Percentiles rank a stretch among this genome's conserved stretches.
These are phyloP conservation scores for Charaxes varanes DNA, from an alignment of 1,140 invertebrate genomes.

Conservation along the genomic window DNA sequence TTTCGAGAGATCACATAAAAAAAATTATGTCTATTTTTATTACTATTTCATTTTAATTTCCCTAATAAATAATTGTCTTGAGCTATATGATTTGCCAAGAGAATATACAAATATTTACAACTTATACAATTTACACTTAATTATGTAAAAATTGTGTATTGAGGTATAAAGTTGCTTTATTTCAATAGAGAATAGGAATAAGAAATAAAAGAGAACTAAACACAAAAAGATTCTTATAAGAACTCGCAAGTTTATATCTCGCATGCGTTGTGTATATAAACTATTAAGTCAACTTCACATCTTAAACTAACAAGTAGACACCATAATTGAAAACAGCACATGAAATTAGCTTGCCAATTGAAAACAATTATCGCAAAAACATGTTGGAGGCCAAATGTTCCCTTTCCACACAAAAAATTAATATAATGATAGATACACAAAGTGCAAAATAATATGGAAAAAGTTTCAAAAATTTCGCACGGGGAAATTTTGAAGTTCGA, in stretches of 20 bases:
- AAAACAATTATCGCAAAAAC: constrained; percentile 54
- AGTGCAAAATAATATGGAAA: constrained; percentile 16
- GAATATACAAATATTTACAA: too few species aligned
- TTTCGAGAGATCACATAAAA: too few species aligned
- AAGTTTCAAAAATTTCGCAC: constrained; percentile 22
- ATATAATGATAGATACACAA: constrained; percentile 1
- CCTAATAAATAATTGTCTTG: too few species aligned
- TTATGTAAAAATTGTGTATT: too few species aligned
- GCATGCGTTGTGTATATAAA: constrained; percentile 3
- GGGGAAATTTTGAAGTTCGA: constrained; percentile 42
- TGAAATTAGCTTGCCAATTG: constrained; percentile 48
- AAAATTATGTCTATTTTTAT: too few species aligned
- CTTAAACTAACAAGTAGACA: constrained; percentile 26
- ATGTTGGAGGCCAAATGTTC: constrained; percentile 37
- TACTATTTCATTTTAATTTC: too few species aligned
- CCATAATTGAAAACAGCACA: constrained; percentile 47
- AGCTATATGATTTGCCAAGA: too few species aligned
- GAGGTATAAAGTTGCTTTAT: too few species aligned
- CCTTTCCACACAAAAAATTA: constrained; percentile 1
- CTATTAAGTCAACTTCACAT: constrained; percentile 11
- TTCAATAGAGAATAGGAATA: too few species aligned
- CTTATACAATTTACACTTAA: too few species aligned
- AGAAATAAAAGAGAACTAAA: constrained; percentile 6
- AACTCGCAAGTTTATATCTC: constrained; percentile 9
- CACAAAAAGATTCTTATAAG: constrained; percentile 25